A percentile compares a stretch with the other conserved stretches of the same genome.
phyloP scores from a whole-genome alignment of 2,888 invertebrate genomes.

The Trilocha varians region DNA sequence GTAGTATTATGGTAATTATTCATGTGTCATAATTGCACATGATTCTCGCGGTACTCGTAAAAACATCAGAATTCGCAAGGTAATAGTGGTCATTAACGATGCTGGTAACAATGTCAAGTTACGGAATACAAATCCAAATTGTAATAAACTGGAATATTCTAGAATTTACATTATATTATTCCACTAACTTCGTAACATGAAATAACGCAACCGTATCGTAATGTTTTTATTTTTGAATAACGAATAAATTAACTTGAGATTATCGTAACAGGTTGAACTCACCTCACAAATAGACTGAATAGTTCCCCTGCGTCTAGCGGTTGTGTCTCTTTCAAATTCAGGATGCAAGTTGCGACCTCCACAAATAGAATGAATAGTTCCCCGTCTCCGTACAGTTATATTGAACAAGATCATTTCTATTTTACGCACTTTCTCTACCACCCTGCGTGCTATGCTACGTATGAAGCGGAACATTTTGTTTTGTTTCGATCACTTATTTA shows the following conservation, averaged over 20 bases:
- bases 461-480: conserved; percentile 41
- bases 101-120: not conserved
- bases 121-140: too few relatives aligned
- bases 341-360: conserved; percentile 40
- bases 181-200: not conserved
- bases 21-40: not conserved
- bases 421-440: conserved; percentile 40
- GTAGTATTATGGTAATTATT: conserved; percentile 2
- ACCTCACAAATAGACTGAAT: conserved; percentile 58
- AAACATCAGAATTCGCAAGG: not conserved
- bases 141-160: not conserved
- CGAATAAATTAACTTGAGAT: too few relatives aligned
- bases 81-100: conserved; percentile 1
- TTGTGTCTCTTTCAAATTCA: conserved; percentile 29
- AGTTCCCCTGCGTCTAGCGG: conserved; percentile 31
- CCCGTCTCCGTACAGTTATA: conserved; percentile 35
- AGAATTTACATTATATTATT: not conserved
- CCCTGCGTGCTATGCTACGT: conserved; percentile 33
- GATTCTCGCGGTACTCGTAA: not conserved
- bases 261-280: too few relatives aligned
- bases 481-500: not conserved
- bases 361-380: conserved; percentile 17
- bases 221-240: not conserved
- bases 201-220: not conserved
- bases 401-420: conserved; percentile 44